Base-by-base conservation (phyloP, 2,888 invertebrate genomes). In the Tribolium freemani region DNA sequence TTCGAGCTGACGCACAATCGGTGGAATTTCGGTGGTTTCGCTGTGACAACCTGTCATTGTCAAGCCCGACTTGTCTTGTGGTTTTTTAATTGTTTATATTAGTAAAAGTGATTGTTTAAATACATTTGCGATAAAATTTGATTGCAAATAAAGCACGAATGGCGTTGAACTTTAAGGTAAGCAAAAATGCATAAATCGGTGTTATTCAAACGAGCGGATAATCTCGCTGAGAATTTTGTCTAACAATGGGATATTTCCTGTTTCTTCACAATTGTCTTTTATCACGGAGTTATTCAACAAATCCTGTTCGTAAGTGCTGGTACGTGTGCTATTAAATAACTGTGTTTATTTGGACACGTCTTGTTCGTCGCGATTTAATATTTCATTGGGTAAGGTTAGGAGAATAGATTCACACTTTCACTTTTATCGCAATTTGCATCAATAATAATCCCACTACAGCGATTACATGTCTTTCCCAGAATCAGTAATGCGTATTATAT, bases 211-310 rank as follows among this genome's bases (percentile, higher is more conserved):
- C 11, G 16, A 10, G 11, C 11, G 10, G 2, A n/a, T 9, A 21
- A 9, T 20, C 44, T 10, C 26, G 21, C 10, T 57, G 26, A 61
- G 46, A 30, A 61, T 38, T 44, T 45, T 44, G 31, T 45, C 9
- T 16, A 51, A 69, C 68, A 72, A 72, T 72, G 31, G 63, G 9
- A 56, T 48, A 69, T 54, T 72, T 72, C 72, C 72, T 72, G 72
- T 72, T 72, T 48, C 54, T 61, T 50, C 68, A 72, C 72, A 72
- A 72, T 72, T 30, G 64, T n/a, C 51, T 54, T 68, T 68, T 61
- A 71, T 71, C 58, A 6, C 13, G 10, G 9, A 57, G 16, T 58
- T 50, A 60, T 58, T 53, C 11, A 67, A 51, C 51, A 50, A 58
- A 60, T 58, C 31, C 11, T 44, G 20, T 61, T 21, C 26, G 31